A percentile compares a stretch with the other conserved stretches of the same genome.
These are phyloP conservation scores for Ephestia elutella DNA, from an alignment of 1,140 invertebrate species.

Conservation along the genomic window DNA sequence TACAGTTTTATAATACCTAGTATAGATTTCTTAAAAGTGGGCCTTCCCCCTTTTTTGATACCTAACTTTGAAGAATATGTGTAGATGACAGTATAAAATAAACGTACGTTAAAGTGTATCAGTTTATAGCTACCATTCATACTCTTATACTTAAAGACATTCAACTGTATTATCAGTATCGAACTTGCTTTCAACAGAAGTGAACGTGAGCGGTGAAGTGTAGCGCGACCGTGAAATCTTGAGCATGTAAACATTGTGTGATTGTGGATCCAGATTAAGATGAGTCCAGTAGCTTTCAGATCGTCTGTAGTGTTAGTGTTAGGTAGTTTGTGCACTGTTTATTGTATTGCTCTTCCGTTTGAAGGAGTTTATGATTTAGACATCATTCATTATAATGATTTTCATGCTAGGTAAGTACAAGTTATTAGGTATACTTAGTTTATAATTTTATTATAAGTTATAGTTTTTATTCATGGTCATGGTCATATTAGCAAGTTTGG, in stretches of 20 bases:
- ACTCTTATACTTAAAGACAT: too few relatives aligned
- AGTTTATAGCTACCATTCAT: too few relatives aligned
- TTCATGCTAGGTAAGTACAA: slow-evolving; percentile 54
- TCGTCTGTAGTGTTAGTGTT: slow-evolving; percentile 20
- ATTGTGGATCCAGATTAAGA: not conserved
- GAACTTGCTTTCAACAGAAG: not conserved
- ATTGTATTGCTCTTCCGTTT: slow-evolving; percentile 47
- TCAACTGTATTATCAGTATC: not conserved
- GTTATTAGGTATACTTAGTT: too few relatives aligned
- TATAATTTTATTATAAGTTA: too few relatives aligned
- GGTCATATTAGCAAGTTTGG: too few relatives aligned
- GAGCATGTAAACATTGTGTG: slow-evolving; percentile 11
- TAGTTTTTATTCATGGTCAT: too few relatives aligned
- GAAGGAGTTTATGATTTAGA: slow-evolving; percentile 55
- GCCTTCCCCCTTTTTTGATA: too few relatives aligned
- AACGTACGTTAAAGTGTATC: too few relatives aligned
- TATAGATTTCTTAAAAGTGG: too few relatives aligned
- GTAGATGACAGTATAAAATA: too few relatives aligned
- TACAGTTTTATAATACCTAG: too few relatives aligned
- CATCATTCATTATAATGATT: slow-evolving; percentile 64
- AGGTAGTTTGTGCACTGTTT: slow-evolving; percentile 18
- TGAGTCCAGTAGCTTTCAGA: not conserved
- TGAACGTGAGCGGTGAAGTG: not conserved
- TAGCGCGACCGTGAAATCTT: slow-evolving; percentile 7
- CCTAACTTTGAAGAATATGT: too few relatives aligned